Evolutionary conservation across 2,113 vertebrate species (phyloP).

Genomic region (Paracyprichromis sp.): DNA sequence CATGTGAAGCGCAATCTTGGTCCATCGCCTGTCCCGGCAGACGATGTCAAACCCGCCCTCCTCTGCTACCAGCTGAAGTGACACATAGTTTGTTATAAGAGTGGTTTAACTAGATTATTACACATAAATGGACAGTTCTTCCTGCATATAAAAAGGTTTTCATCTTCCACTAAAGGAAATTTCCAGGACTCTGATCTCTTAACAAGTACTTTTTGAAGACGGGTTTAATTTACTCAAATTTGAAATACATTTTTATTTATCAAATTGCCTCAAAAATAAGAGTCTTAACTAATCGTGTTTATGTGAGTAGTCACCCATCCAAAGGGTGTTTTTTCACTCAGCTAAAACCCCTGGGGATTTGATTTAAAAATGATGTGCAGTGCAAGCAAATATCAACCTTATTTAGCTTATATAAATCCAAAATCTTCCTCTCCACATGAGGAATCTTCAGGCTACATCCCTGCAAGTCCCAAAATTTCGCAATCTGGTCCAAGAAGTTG

Average conservation of each 20-base stretch:
- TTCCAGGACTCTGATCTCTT: neutral
- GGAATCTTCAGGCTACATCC: slow-evolving; percentile 95
- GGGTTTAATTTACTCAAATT: neutral
- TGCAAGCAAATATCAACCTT: slow-evolving; percentile 66
- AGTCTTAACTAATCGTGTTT: neutral
- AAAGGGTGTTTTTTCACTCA: neutral
- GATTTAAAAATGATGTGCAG: neutral
- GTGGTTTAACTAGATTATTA: neutral
- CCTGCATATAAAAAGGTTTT: neutral
- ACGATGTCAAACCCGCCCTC: slow-evolving; percentile 93
- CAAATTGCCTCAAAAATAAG: neutral
- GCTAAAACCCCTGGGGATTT: neutral
- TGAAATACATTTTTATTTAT: neutral
- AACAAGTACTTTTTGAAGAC: neutral
- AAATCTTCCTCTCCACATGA: slow-evolving; percentile 93
- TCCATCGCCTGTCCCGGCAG: slow-evolving; percentile 93
- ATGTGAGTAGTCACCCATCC: neutral
- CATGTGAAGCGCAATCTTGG: slow-evolving; percentile 91
- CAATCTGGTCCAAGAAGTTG: slow-evolving; percentile 98
- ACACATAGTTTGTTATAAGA: neutral
- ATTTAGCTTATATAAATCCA: slow-evolving; percentile 94
- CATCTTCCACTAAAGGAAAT: neutral
- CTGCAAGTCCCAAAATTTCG: slow-evolving; percentile 98
- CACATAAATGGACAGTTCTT: neutral
- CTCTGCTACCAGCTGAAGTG: slow-evolving; percentile 85